Conservation (phyloP, 2,797 vertebrate genomes). For the Meriones psammophilus region DNA sequence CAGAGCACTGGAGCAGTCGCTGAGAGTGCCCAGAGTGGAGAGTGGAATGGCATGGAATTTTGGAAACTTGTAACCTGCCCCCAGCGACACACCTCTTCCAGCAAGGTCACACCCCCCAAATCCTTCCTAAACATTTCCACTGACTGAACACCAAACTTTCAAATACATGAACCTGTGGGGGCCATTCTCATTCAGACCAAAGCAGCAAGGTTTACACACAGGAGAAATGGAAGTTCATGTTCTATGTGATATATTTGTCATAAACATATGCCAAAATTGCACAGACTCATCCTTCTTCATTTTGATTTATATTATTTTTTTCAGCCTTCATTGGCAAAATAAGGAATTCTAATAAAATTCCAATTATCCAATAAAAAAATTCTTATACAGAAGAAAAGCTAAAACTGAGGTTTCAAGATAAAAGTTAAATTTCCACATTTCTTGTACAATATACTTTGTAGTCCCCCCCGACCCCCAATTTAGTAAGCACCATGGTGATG, state of each 20-base stretch:
- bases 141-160: neutral
- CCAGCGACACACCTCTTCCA: neutral
- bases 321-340: neutral
- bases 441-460: neutral
- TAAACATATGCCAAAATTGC: neutral
- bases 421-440: neutral
- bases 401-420: neutral
- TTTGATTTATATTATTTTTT: neutral
- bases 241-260: neutral
- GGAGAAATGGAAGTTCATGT: neutral
- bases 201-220: neutral
- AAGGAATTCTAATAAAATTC: constrained; percentile 8
- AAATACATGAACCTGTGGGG: neutral
- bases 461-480: neutral
- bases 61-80: neutral
- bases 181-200: neutral
- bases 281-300: neutral
- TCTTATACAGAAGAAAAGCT: neutral
- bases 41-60: neutral
- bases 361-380: neutral
- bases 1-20: neutral
- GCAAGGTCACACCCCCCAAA: neutral
- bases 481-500: neutral
- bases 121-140: neutral
- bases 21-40: too few relatives aligned